phyloP scores from a whole-genome alignment of 2,888 invertebrate species.

The Smittia sp. region DNA sequence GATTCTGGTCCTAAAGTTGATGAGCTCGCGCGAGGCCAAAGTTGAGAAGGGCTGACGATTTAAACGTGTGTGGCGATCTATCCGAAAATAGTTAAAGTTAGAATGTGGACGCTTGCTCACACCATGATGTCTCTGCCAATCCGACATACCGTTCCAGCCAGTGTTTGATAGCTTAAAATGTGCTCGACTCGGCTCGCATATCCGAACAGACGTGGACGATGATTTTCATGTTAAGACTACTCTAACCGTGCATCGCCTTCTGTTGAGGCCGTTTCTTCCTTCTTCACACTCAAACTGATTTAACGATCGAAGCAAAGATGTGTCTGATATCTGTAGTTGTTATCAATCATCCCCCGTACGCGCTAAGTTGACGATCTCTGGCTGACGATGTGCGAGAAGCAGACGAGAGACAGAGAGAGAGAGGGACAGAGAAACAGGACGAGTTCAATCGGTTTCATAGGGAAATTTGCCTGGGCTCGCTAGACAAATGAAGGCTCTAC shows the following conservation, averaged over 20 bases:
- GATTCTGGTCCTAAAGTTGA: slow-evolving; percentile 31
- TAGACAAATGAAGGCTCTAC: neutral
- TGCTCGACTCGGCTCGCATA: neutral
- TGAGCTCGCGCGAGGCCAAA: neutral
- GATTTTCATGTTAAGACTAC: neutral
- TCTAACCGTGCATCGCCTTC: neutral
- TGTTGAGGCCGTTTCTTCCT: neutral
- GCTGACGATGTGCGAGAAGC: neutral
- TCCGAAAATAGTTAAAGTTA: neutral
- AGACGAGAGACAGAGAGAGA: neutral
- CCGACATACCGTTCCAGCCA: neutral
- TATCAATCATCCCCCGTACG: neutral
- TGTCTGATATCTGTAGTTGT: neutral
- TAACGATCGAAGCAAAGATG: neutral
- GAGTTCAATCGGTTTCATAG: neutral
- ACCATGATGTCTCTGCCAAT: neutral
- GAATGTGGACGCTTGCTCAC: neutral
- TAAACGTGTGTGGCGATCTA: neutral
- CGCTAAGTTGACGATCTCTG: neutral
- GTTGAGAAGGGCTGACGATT: slow-evolving; percentile 24
- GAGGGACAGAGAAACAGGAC: neutral
- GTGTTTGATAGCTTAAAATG: neutral
- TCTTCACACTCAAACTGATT: neutral
- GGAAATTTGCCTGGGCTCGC: neutral
- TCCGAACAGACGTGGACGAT: neutral